Evolutionary conservation across 1,140 invertebrate species (phyloP).

Genomic region (Brachionus rotundiformis): DNA sequence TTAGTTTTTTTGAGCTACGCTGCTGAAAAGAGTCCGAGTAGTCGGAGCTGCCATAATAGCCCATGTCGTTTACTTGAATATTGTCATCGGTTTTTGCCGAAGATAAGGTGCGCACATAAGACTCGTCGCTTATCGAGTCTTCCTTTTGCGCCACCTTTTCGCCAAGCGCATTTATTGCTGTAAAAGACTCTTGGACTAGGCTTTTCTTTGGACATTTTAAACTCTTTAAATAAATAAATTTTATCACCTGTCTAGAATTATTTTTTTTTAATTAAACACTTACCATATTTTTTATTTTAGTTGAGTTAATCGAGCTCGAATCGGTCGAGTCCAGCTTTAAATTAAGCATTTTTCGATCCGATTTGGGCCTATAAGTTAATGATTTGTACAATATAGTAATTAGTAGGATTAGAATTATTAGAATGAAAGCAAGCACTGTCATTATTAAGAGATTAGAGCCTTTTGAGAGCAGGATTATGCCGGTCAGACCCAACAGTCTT

Average conservation of each 20-base stretch:
- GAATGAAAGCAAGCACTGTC: neutral
- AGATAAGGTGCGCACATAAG: neutral
- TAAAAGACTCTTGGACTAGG: neutral
- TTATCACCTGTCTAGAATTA: neutral
- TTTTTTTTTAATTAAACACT: neutral
- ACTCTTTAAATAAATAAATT: neutral
- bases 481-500: neutral
- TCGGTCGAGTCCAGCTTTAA: constrained; percentile 22
- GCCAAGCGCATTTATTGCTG: neutral
- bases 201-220: neutral
- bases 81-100: neutral
- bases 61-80: constrained; percentile 24
- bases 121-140: constrained; percentile 14
- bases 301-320: neutral
- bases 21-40: constrained; percentile 43
- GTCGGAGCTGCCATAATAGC: constrained; percentile 49
- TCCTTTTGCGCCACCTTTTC: neutral
- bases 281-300: constrained; percentile 34
- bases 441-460: constrained; percentile 24
- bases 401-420: constrained; percentile 33
- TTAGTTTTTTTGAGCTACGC: neutral
- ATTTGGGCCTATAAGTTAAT: neutral
- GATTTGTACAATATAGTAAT: constrained; percentile 40
- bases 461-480: constrained; percentile 34
- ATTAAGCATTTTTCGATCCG: constrained; percentile 28